Evolutionary conservation across 2,113 vertebrate species (phyloP).

Genomic region (Melanotaenia duboulayi): DNA sequence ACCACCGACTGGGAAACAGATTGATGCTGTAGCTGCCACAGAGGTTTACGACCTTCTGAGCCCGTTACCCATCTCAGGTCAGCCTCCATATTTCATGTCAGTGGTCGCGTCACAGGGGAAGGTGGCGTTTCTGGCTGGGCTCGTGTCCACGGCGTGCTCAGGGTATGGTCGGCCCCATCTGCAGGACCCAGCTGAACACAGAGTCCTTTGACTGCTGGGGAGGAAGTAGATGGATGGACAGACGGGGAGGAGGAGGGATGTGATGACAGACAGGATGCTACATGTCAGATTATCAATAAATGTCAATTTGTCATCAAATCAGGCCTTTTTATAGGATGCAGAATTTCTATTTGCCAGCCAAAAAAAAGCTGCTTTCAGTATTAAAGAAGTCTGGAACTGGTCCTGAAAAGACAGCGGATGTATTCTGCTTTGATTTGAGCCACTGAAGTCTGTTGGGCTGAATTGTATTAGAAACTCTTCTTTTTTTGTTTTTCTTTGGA

Average conservation of each 20-base stretch:
- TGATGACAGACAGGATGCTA: conserved; percentile 32
- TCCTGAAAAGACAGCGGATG: too few relatives aligned
- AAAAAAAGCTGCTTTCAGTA: too few relatives aligned
- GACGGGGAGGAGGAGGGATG: conserved; percentile 63
- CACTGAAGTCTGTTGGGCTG: too few relatives aligned
- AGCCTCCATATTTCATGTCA: conserved; percentile 24
- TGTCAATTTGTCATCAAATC: too few relatives aligned
- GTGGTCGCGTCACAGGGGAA: neutral
- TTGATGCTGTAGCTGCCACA: neutral
- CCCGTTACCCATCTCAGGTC: conserved; percentile 1
- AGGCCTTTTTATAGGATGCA: too few relatives aligned
- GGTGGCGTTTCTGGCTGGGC: neutral
- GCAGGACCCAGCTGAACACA: conserved; percentile 54
- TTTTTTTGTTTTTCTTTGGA: neutral
- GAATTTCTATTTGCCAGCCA: too few relatives aligned
- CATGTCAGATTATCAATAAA: neutral
- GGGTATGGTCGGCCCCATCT: conserved; percentile 41
- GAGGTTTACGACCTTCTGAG: conserved; percentile 26
- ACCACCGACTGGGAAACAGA: neutral
- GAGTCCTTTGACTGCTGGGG: conserved; percentile 50
- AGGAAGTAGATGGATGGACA: conserved; percentile 56
- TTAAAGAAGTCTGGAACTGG: too few relatives aligned
- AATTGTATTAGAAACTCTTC: too few relatives aligned
- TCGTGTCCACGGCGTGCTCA: neutral
- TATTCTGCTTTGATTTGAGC: too few relatives aligned